These are phyloP conservation scores for Copsychus sechellarum DNA, from an alignment of 2,113 vertebrate species.

Conservation along the genomic window DNA sequence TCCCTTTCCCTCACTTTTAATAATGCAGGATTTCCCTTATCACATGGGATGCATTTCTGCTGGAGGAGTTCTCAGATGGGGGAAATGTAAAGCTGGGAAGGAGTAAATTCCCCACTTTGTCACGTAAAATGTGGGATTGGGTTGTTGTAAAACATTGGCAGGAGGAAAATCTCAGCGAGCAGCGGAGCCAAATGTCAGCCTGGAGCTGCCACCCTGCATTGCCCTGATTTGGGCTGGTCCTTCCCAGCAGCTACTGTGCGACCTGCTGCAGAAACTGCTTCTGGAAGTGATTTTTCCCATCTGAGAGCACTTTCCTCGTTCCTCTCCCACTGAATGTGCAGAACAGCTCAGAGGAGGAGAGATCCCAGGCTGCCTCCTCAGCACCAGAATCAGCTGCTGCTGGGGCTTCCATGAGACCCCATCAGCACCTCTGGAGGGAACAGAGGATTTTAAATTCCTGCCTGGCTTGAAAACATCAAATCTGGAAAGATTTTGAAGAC, in stretches of 20 bases:
- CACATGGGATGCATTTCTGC: background rate
- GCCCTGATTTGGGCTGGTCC: conserved; percentile 21
- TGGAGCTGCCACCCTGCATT: conserved; percentile 39
- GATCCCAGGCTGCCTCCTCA: background rate
- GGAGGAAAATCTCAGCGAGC: background rate
- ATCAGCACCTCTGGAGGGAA: no score
- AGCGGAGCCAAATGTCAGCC: background rate
- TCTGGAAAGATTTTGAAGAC: background rate
- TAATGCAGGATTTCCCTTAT: background rate
- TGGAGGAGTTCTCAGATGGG: background rate
- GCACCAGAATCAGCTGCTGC: background rate
- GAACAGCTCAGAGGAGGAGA: conserved; percentile 56
- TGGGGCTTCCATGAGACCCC: background rate
- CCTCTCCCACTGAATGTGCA: conserved; percentile 55
- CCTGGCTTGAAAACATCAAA: background rate
- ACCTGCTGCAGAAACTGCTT: conserved; percentile 47
- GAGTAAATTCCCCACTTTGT: background rate
- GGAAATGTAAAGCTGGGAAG: background rate
- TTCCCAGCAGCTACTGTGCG: conserved; percentile 28
- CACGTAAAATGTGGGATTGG: background rate
- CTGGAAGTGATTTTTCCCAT: conserved; percentile 75
- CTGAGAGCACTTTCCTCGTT: conserved; percentile 27
- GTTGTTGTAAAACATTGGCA: background rate
- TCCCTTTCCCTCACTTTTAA: background rate
- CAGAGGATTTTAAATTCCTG: background rate